Evolutionary conservation across 2,888 invertebrate species (phyloP).

Genomic region (Pseudanteris insignis): DNA sequence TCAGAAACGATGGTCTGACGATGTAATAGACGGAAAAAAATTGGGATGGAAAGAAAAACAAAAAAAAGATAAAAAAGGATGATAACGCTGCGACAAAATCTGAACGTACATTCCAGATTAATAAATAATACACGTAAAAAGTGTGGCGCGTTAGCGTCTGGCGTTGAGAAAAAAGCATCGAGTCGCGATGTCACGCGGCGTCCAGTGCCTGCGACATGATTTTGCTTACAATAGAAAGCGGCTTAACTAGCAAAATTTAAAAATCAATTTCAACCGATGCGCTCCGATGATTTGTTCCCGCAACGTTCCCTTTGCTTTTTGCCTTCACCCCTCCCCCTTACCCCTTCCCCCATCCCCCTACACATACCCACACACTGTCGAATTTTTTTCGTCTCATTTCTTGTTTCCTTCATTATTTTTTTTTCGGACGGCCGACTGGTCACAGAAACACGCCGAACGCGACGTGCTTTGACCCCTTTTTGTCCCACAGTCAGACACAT

Average conservation of each 20-base stretch:
- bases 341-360: background rate
- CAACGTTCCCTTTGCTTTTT: constrained; percentile 22
- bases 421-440: constrained; percentile 33
- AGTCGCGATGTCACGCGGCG: constrained; percentile 7
- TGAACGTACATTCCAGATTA: no score
- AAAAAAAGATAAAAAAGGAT: no score
- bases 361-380: background rate
- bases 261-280: constrained; percentile 37
- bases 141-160: no score
- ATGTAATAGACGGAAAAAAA: no score
- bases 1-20: no score
- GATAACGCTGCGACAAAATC: no score
- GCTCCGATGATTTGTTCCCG: constrained; percentile 20
- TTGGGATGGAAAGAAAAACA: no score
- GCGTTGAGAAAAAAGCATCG: no score
- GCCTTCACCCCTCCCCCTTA: background rate
- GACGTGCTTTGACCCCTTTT: constrained; percentile 22
- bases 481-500: constrained; percentile 28
- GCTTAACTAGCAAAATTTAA: constrained; percentile 41
- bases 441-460: constrained; percentile 28
- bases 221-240: constrained; percentile 20
- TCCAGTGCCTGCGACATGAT: no score
- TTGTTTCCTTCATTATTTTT: constrained; percentile 38
- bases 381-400: constrained; percentile 1
- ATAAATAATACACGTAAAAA: no score